Conservation (phyloP, 2,888 invertebrate genomes). For the Abscondita cerata region DNA sequence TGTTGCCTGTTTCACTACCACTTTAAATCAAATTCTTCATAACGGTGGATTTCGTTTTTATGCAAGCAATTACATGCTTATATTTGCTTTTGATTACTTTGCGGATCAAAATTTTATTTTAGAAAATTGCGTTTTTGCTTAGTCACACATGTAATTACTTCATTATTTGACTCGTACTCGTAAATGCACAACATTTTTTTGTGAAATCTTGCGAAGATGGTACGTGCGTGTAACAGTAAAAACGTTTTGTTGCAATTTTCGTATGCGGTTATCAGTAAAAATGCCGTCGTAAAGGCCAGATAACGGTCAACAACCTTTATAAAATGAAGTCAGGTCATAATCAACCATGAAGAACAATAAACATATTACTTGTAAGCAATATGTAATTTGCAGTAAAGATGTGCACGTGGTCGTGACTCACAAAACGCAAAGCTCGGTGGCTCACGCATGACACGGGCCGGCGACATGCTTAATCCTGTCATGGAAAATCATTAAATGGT, state of each 20-base stretch:
- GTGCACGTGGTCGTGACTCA: slow-evolving; percentile 46
- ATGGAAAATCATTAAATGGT: slow-evolving; percentile 35
- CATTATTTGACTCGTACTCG: not conserved
- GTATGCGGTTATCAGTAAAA: slow-evolving; percentile 15
- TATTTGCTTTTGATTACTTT: slow-evolving; percentile 32
- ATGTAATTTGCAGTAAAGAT: slow-evolving; percentile 48
- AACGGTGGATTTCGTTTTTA: slow-evolving; percentile 26
- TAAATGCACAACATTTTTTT: no score
- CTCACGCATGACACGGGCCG: slow-evolving; percentile 47
- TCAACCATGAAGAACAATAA: slow-evolving; percentile 39
- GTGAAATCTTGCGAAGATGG: no score
- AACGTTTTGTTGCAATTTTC: not conserved
- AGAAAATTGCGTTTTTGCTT: slow-evolving; percentile 6
- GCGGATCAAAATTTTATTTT: slow-evolving; percentile 6
- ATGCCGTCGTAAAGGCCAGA: slow-evolving; percentile 8
- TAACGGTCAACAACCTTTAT: slow-evolving; percentile 26
- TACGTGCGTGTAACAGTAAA: not conserved
- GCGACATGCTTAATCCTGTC: slow-evolving; percentile 31
- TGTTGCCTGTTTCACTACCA: slow-evolving; percentile 33
- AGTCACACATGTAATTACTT: slow-evolving; percentile 7
- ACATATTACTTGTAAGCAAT: slow-evolving; percentile 41
- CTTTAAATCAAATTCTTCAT: slow-evolving; percentile 35
- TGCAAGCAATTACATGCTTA: slow-evolving; percentile 29
- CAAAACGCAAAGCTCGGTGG: slow-evolving; percentile 42
- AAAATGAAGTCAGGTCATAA: slow-evolving; percentile 26